Percentiles rank a stretch among this genome's conserved stretches.
Evolutionary conservation across 2,113 vertebrate genomes (phyloP).

Genomic region (Nesoenas mayeri): DNA sequence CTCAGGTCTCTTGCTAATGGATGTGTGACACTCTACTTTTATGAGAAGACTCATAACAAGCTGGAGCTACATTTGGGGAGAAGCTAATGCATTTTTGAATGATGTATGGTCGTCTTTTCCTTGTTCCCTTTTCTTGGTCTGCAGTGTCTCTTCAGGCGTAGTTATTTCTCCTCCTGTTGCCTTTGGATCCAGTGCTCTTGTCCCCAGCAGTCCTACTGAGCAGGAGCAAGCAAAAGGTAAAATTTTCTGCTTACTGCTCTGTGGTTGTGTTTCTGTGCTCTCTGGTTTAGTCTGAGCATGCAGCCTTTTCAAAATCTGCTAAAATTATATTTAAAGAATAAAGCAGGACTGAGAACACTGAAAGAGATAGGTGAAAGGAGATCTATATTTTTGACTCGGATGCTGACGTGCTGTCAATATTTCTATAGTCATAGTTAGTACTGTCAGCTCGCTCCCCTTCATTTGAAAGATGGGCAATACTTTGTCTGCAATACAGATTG

Average conservation of each 20-base stretch:
- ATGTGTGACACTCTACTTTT: not conserved
- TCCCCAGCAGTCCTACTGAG: conserved; percentile 90
- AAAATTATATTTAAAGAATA: not conserved
- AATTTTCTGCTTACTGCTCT: not conserved
- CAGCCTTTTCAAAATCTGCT: not conserved
- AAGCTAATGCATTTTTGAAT: not conserved
- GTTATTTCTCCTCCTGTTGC: conserved; percentile 79
- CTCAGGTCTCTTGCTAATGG: not conserved
- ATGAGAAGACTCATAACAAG: not conserved
- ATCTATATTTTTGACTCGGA: not conserved
- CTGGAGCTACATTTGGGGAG: not conserved
- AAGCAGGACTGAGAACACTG: not conserved
- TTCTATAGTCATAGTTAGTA: not conserved
- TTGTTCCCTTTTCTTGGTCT: not conserved
- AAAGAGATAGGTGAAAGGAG: not conserved
- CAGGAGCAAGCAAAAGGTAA: conserved; percentile 76
- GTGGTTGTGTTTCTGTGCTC: not conserved
- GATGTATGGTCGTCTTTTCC: conserved; percentile 4
- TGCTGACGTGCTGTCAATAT: not conserved
- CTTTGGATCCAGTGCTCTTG: conserved; percentile 77
- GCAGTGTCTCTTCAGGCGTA: conserved; percentile 82
- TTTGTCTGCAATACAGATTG: not conserved
- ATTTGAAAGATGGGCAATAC: not conserved
- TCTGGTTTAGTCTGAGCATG: not conserved
- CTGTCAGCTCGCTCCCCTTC: not conserved